These are phyloP conservation scores for Mesocentrotus franciscanus DNA, from an alignment of 53 echinoderm and acorn worm species.

Conservation along the genomic window DNA sequence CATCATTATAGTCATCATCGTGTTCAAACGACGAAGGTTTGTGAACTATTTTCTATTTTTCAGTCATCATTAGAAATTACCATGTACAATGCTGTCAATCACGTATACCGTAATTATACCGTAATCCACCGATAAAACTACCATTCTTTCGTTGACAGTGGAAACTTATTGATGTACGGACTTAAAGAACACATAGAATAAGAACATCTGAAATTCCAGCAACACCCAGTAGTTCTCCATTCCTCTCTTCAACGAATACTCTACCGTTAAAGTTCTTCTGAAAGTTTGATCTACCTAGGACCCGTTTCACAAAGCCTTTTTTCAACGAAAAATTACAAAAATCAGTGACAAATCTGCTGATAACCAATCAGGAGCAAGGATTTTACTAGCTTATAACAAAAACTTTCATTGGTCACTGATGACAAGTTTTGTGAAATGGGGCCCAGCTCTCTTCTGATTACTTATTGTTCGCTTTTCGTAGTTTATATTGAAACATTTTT, in stretches of 20 bases:
- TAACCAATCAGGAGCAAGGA: no score
- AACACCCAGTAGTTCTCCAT: neutral
- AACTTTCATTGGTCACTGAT: no score
- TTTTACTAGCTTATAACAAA: no score
- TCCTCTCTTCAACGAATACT: no score
- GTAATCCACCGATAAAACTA: neutral
- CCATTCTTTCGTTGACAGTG: neutral
- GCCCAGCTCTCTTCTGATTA: neutral
- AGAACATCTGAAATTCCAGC: no score
- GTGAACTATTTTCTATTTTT: neutral
- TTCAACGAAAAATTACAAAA: no score
- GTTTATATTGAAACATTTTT: neutral
- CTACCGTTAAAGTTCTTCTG: no score
- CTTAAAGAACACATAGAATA: neutral
- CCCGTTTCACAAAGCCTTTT: no score
- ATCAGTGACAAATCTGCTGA: no score
- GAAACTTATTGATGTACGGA: neutral
- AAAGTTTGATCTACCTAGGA: neutral
- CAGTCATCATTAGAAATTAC: neutral
- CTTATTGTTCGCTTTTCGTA: neutral
- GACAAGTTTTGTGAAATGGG: no score
- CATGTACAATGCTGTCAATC: neutral
- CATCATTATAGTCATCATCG: slow-evolving; percentile 6
- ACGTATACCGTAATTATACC: neutral
- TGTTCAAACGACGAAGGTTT: slow-evolving; percentile 13